phyloP scores from a whole-genome alignment of 2,113 vertebrate genomes.

The Sus scrofa region T2T-Sscrofa CM000813.6:29087001-29087500 shows the following conservation, averaged over 20 bases:
- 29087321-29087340: too few species aligned
- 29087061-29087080: not conserved
- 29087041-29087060: not conserved
- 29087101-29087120: not conserved
- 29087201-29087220: not conserved
- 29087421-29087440: not conserved
- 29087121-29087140: not conserved
- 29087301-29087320: not conserved
- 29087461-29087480: not conserved
- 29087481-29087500: not conserved
- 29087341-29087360: not conserved
- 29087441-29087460: not conserved
- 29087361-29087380: not conserved
- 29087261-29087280: not conserved
- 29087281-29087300: not conserved
- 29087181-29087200: not conserved
- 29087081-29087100: not conserved
- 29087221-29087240: not conserved
- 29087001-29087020: not conserved
- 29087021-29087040: not conserved
- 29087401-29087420: not conserved
- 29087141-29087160: not conserved
- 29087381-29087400: not conserved
- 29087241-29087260: not conserved
- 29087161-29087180: not conserved